These are phyloP conservation scores for Pagrus major DNA, from an alignment of 2,113 vertebrate genomes.

Conservation along the genomic window DNA sequence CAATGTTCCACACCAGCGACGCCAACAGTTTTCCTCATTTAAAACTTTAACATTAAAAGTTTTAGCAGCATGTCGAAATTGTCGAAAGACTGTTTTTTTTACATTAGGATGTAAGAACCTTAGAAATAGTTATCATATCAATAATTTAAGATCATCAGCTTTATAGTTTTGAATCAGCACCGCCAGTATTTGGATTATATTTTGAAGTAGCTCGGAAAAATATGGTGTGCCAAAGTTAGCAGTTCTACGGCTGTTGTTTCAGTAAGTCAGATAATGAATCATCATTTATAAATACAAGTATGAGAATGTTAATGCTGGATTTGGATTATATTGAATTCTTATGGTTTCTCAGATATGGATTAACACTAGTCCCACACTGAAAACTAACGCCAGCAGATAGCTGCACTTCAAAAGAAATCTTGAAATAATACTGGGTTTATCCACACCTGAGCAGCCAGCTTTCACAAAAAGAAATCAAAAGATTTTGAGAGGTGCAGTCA, in stretches of 20 bases:
- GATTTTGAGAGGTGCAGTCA: neutral
- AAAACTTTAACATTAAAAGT: neutral
- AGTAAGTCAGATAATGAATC: neutral
- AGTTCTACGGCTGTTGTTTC: neutral
- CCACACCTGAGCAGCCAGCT: neutral
- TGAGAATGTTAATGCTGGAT: neutral
- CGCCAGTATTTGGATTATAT: neutral
- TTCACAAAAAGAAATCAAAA: neutral
- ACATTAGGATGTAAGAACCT: neutral
- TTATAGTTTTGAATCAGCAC: neutral
- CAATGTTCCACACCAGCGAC: neutral
- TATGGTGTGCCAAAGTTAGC: neutral
- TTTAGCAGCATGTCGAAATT: neutral
- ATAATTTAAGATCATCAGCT: neutral
- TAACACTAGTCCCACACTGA: neutral
- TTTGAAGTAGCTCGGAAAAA: neutral
- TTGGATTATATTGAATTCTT: neutral
- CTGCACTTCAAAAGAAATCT: constrained; percentile 1
- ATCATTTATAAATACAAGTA: neutral
- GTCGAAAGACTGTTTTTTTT: too few species aligned
- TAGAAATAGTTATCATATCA: neutral
- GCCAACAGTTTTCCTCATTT: neutral
- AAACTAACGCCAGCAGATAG: neutral
- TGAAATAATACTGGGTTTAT: neutral
- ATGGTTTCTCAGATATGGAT: neutral